These are phyloP conservation scores for Rhorus exstirpatorius DNA, from an alignment of 2,888 invertebrate species.

Conservation along the genomic window DNA sequence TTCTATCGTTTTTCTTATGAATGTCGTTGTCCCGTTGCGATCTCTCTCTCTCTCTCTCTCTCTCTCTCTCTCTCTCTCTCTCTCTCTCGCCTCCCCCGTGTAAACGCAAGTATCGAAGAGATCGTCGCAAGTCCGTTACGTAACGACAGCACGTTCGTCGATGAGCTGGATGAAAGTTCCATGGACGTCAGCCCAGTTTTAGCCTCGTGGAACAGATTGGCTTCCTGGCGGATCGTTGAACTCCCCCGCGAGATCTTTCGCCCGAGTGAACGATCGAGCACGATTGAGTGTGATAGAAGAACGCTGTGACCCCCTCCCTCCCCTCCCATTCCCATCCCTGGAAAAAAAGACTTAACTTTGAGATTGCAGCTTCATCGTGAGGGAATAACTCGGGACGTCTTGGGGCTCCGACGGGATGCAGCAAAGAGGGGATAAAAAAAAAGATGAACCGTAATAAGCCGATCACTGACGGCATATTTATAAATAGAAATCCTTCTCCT, in stretches of 20 bases:
- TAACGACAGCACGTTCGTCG: slow-evolving; percentile 65
- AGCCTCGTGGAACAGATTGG: slow-evolving; percentile 70
- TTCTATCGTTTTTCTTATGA: slow-evolving; percentile 31
- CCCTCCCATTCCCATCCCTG: not conserved
- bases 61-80: slow-evolving; percentile 20
- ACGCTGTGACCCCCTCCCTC: not conserved
- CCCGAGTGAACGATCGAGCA: slow-evolving; percentile 54
- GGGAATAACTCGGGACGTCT: slow-evolving; percentile 41
- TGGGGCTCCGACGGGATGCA: slow-evolving; percentile 6
- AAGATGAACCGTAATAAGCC: slow-evolving; percentile 36
- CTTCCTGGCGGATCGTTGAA: slow-evolving; percentile 72
- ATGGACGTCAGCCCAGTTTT: slow-evolving; percentile 70
- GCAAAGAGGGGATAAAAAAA: slow-evolving; percentile 1
- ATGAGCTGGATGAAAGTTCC: slow-evolving; percentile 69
- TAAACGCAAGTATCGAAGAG: slow-evolving; percentile 10
- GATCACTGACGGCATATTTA: not conserved
- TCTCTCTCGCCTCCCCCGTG: slow-evolving; percentile 28
- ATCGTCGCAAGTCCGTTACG: slow-evolving; percentile 56
- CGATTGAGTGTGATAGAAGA: slow-evolving; percentile 57
- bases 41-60: slow-evolving; percentile 13
- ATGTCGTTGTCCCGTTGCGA: slow-evolving; percentile 30
- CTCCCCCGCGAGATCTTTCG: slow-evolving; percentile 63
- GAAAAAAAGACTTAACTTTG: slow-evolving; percentile 38
- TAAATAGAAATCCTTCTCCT: slow-evolving; percentile 8
- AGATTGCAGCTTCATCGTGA: slow-evolving; percentile 57